Evolutionary conservation across 1,140 invertebrate species (phyloP).

Genomic region (Heliothis subflexa): DNA sequence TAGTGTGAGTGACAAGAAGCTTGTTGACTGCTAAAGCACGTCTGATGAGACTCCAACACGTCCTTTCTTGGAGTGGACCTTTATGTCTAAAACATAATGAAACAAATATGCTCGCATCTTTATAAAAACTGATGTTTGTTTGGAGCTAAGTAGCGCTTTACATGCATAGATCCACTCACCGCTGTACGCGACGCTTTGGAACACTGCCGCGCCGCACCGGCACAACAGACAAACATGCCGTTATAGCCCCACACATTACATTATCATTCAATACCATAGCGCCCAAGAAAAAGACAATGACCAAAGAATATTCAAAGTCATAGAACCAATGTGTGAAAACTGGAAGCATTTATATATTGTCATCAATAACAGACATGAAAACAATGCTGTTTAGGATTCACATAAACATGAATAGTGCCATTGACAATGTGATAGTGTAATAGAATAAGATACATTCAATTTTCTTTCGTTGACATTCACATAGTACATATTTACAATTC

Average conservation of each 20-base stretch:
- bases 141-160: constrained; percentile 64
- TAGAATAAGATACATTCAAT: constrained; percentile 9
- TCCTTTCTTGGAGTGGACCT: constrained; percentile 67
- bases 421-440: constrained; percentile 32
- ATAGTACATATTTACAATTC: constrained; percentile 12
- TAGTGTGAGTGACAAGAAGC: constrained; percentile 57
- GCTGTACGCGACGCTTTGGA: constrained; percentile 97
- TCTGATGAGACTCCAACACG: constrained; percentile 68
- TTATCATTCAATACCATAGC: constrained; percentile 50
- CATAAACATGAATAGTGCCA: constrained; percentile 34
- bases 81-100: constrained; percentile 51
- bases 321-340: constrained; percentile 21
- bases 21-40: constrained; percentile 67
- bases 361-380: constrained; percentile 26
- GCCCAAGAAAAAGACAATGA: constrained; percentile 39
- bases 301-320: constrained; percentile 10
- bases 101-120: constrained; percentile 17
- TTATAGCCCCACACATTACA: constrained; percentile 70
- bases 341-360: constrained; percentile 1
- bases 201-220: constrained; percentile 90
- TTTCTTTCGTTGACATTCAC: constrained; percentile 2
- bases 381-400: constrained; percentile 1
- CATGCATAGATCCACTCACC: constrained; percentile 91
- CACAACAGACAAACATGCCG: constrained; percentile 85
- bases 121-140: constrained; percentile 5